phyloP scores from a whole-genome alignment of 2,113 vertebrate species.

The Aix galericulata region DNA sequence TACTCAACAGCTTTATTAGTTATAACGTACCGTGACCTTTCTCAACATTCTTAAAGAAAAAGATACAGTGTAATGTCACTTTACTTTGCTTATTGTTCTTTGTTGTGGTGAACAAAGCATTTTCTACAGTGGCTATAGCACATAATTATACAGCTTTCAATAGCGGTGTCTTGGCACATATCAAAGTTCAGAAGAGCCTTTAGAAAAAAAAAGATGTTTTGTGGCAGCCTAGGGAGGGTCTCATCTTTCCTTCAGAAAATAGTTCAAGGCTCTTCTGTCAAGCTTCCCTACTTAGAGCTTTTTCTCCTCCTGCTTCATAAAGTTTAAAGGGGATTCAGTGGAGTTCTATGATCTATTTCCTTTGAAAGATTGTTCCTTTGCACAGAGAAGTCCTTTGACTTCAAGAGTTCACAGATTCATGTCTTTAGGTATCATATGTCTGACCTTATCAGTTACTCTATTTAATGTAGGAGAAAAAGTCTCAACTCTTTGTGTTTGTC shows the following conservation, averaged over 20 bases:
- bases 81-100: conserved; percentile 88
- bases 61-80: conserved; percentile 84
- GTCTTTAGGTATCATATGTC: conserved; percentile 91
- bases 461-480: conserved; percentile 90
- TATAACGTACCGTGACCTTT: conserved; percentile 80
- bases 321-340: conserved; percentile 93
- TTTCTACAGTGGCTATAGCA: conserved; percentile 85
- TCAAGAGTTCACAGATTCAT: conserved; percentile 89
- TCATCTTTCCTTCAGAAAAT: conserved; percentile 95
- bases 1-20: conserved; percentile 87
- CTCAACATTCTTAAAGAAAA: conserved; percentile 87
- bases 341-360: conserved; percentile 88
- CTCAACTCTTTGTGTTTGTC: conserved; percentile 90
- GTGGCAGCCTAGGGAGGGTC: conserved; percentile 93
- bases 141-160: conserved; percentile 89
- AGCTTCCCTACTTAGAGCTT: conserved; percentile 87
- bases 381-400: conserved; percentile 87
- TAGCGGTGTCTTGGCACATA: conserved; percentile 87
- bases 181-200: conserved; percentile 88
- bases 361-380: conserved; percentile 88
- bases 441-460: conserved; percentile 94
- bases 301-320: conserved; percentile 90
- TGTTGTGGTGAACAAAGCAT: conserved; percentile 86
- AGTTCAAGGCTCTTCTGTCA: conserved; percentile 96
- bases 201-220: conserved; percentile 92